Base-by-base conservation (phyloP, 2,113 vertebrate genomes). In the Zosterops japonicus region DNA sequence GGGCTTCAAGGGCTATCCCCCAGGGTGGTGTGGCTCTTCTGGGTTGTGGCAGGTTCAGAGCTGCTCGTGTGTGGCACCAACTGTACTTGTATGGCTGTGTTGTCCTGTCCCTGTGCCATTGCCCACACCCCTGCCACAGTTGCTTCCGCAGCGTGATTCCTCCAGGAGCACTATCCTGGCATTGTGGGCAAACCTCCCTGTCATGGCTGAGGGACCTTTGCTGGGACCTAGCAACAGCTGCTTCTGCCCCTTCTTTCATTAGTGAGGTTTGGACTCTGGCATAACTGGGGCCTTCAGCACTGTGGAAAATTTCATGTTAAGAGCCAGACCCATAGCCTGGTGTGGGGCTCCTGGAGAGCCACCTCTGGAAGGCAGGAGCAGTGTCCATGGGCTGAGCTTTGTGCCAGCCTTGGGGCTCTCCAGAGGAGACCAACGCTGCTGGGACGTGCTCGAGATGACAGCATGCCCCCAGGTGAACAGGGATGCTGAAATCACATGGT, bases 251-350 rank as follows among this genome's bases (percentile, higher is more conserved):
- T 33, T 36, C 50, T 77, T 29, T 61, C 10, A 2, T 28, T 50
- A n/a, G 12, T 0, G 1, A 21, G 27, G 5, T n/a, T 91, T 61
- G 65, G 46, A 56, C 33, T 33, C 11, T 9, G 59, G 18, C 18
- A 25, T 20, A 17, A 85, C 21, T 0, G 0, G 44, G 19, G 14
- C 49, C 47, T 79, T 35, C 28, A 77, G 53, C 44, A 7, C 0
- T 0, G 12, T 52, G 57, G 22, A 79, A 85, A 25, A 12, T 21
- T 21, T 25, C 0, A 0, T 0, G 0, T 56, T 29, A 52, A 35
- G 21, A 55, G 42, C 22, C 56, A 47, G 29, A 74, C 5, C 14
- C 3, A 16, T 29, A 12, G 21, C 17, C 75, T 3, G 3, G 24
- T 1, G 5, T 27, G 39, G 47, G 33, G 11, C 5, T 83, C 39